Evolutionary conservation across 2,797 vertebrate species (phyloP).

Genomic region (Dendrocincla fuliginosa): DNA sequence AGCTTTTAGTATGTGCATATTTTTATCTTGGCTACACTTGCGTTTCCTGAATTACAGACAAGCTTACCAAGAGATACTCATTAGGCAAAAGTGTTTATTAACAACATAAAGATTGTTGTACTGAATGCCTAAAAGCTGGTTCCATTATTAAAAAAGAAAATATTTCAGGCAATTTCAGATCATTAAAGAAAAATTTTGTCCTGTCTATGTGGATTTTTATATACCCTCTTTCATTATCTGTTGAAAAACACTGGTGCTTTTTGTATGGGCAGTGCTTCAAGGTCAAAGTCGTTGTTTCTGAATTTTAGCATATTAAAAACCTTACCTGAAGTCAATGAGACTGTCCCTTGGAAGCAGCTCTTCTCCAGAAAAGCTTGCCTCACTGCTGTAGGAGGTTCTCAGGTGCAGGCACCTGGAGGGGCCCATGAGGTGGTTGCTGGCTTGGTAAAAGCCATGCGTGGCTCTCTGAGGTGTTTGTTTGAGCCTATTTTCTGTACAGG

Average conservation of each 20-base stretch:
- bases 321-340: background rate
- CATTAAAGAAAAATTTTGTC: background rate
- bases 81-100: constrained; percentile 55
- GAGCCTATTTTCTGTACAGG: background rate
- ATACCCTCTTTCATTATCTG: background rate
- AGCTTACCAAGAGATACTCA: constrained; percentile 17
- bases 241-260: background rate
- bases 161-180: background rate
- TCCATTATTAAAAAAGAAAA: background rate
- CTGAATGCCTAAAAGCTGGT: background rate
- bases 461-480: background rate
- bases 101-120: background rate
- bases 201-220: background rate
- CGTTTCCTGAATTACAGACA: constrained; percentile 29
- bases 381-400: fast-evolving
- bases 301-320: background rate
- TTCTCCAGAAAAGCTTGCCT: background rate
- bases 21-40: background rate
- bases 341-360: fast-evolving
- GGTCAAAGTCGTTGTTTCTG: background rate
- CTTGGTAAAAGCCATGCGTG: background rate
- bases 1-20: constrained; percentile 36
- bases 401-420: fast-evolving
- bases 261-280: background rate
- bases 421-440: background rate